Percentiles rank a stretch among this genome's conserved stretches.
These are phyloP conservation scores for Strongylocentrotus purpuratus DNA, from an alignment of 35 echinoderm and acorn worm species.

Conservation along the genomic window DNA sequence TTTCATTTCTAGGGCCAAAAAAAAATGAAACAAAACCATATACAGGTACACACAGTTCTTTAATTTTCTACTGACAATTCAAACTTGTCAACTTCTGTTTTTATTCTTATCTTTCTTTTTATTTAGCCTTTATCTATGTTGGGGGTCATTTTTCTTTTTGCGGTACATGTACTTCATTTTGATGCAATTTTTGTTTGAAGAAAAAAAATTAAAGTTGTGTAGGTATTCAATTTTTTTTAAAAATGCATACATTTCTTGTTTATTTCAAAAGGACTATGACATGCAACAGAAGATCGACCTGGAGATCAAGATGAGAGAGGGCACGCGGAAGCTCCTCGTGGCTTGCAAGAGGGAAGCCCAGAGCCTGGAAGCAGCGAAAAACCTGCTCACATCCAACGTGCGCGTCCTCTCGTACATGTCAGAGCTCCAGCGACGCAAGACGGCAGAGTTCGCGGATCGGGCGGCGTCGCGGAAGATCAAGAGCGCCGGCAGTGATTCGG, in stretches of 20 bases:
- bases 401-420: slow-evolving; percentile 93
- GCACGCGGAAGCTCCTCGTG: slow-evolving; percentile 84
- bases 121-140: too few species aligned
- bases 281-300: slow-evolving; percentile 99
- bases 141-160: too few species aligned
- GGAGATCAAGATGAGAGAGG: slow-evolving; percentile 99
- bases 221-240: too few species aligned
- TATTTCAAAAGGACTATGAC: slow-evolving; percentile 84
- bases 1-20: too few species aligned
- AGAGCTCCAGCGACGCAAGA: slow-evolving; percentile 89
- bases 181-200: too few species aligned
- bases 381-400: slow-evolving; percentile 83
- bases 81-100: too few species aligned
- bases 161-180: too few species aligned
- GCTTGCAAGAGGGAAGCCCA: slow-evolving; percentile 93
- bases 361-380: slow-evolving; percentile 86
- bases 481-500: slow-evolving; percentile 45
- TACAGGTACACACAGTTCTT: too few species aligned
- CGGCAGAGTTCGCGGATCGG: slow-evolving; percentile 76
- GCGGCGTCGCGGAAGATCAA: slow-evolving; percentile 41
- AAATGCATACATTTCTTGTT: background rate
- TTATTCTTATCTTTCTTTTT: too few species aligned
- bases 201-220: too few species aligned
- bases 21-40: too few species aligned
- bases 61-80: too few species aligned